Conservation (phyloP, 2,113 vertebrate species). For the Colinus virginianus region DNA sequence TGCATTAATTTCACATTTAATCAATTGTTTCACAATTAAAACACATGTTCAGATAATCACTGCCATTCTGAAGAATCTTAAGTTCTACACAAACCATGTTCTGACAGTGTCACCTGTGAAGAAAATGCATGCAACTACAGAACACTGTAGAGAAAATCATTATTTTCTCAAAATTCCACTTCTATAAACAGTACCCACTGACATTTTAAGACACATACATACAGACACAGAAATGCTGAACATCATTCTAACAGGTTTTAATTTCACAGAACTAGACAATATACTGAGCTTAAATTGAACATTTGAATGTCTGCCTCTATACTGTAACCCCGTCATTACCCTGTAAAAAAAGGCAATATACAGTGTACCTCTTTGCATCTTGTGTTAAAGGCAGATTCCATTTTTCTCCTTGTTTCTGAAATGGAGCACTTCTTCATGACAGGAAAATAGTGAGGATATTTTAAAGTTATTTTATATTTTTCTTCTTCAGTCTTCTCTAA, state of each 20-base stretch:
- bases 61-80: neutral
- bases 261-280: neutral
- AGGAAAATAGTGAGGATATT: slow-evolving; percentile 94
- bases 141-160: neutral
- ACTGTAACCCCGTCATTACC: neutral
- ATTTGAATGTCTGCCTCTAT: neutral
- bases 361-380: slow-evolving; percentile 90
- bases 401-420: slow-evolving; percentile 90
- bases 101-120: neutral
- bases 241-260: neutral
- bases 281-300: neutral
- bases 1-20: neutral
- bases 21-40: neutral
- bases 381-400: slow-evolving; percentile 93
- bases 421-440: slow-evolving; percentile 93
- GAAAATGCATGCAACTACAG: neutral
- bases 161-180: neutral
- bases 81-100: neutral
- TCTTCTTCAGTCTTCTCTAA: slow-evolving; percentile 84
- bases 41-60: neutral
- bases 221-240: neutral
- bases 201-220: neutral
- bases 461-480: slow-evolving; percentile 88
- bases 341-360: neutral
- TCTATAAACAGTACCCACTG: neutral